phyloP scores from a whole-genome alignment of 2,113 vertebrate genomes.

The Poeciliopsis prolifica region DNA sequence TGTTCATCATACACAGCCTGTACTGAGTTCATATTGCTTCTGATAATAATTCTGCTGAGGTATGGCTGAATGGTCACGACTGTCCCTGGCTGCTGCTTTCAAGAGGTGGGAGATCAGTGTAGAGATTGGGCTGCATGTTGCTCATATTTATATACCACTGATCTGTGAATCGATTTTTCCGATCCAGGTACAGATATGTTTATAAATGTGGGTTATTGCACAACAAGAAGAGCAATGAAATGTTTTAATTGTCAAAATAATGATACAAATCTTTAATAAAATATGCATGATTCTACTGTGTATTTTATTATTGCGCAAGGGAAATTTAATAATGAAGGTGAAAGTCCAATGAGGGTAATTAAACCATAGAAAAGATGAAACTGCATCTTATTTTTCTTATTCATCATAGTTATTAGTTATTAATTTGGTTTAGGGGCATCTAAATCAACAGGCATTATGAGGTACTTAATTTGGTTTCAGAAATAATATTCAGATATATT shows the following conservation, averaged over 20 bases:
- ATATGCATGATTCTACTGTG: neutral
- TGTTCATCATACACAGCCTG: conserved; percentile 16
- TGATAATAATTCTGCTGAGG: conserved; percentile 28
- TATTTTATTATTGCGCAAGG: too few relatives aligned
- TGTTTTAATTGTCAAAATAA: neutral
- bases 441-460: neutral
- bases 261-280: neutral
- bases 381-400: neutral
- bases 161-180: conserved; percentile 30
- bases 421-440: neutral
- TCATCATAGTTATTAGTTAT: neutral
- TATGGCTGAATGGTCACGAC: conserved; percentile 29
- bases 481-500: neutral
- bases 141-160: conserved; percentile 41
- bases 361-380: neutral
- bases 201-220: conserved; percentile 1
- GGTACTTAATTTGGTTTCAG: neutral
- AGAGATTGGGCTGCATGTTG: conserved; percentile 17
- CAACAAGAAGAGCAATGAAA: neutral
- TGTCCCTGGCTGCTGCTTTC: conserved; percentile 17
- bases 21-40: conserved; percentile 19
- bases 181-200: conserved; percentile 9
- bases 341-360: neutral
- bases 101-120: conserved; percentile 44
- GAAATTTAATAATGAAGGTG: too few relatives aligned